Percentiles rank a stretch among this genome's conserved stretches.
Conservation (phyloP, 2,888 invertebrate genomes). For the Agriopis aurantiaria region DNA sequence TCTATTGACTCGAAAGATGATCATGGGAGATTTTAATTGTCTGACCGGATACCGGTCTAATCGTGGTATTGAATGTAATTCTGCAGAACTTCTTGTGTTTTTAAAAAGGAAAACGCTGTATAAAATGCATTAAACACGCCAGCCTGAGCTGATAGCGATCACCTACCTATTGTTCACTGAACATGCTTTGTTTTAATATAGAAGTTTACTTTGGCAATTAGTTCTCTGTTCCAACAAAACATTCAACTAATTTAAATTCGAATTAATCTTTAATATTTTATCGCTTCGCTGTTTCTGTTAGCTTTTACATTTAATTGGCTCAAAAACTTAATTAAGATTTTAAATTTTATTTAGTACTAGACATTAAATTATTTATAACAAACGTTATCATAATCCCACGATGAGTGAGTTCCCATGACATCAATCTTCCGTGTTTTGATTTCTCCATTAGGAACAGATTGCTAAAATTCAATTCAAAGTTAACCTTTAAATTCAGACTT, state of each 20-base stretch:
- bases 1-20: constrained; percentile 4
- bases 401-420: constrained; percentile 75
- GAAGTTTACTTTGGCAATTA: constrained; percentile 18
- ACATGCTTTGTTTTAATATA: constrained; percentile 20
- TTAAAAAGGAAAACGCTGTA: constrained; percentile 15
- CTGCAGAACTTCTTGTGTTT: constrained; percentile 6
- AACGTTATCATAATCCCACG: constrained; percentile 65
- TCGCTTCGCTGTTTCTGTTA: not conserved
- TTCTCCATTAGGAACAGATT: constrained; percentile 73
- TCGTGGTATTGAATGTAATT: constrained; percentile 18
- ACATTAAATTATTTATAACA: constrained; percentile 41
- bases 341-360: not conserved
- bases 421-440: constrained; percentile 80
- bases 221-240: constrained; percentile 1
- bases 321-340: not conserved
- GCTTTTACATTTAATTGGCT: not conserved
- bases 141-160: constrained; percentile 20
- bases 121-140: constrained; percentile 13
- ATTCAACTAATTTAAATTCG: not conserved
- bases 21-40: constrained; percentile 22
- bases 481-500: constrained; percentile 37
- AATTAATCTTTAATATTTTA: not conserved
- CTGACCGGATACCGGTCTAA: constrained; percentile 10
- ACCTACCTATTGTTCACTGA: constrained; percentile 25
- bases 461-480: constrained; percentile 57